Evolutionary conservation across 2,888 invertebrate species (phyloP), one percentile per base, ranked within the genome.

Genomic region (Zaprionus bogoriensis): DNA sequence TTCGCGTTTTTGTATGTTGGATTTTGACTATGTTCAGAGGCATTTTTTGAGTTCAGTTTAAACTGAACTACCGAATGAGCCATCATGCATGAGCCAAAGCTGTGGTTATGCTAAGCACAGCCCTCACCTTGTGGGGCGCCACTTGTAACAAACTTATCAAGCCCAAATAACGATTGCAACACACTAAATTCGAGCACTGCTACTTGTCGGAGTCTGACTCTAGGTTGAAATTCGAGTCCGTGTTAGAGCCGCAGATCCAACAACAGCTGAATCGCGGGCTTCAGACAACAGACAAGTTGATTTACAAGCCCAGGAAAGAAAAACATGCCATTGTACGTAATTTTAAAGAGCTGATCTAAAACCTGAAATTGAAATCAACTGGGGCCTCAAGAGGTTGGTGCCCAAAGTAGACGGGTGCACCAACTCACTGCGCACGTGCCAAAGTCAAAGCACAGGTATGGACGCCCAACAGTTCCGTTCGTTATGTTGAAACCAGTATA

Each of bases 91-190:
- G 66, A 74, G 77, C 77, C 69, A 80, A 62, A 67, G 66, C 20
- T 42, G 6, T 14, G 10, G 58, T 50, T 67, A 51, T 81, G 54
- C 62, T 55, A 73, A 80, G 60, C 50, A 69, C 67, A 65, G 62
- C 61, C 67, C 58, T 67, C 70, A 70, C 70, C 84, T 63, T 59
- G 74, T 54, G 68, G 1, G 0, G 17, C 47, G 51, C 48, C 38
- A 14, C 57, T 45, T 70, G 73, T 81, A 66, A 76, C 81, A 80
- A 84, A 80, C 84, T 84, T 84, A 80, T 80, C 80, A 80, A 74
- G 63, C 67, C 74, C 62, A 53, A 62, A 51, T 54, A 42, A 45
- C 60, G 57, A 74, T 74, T 74, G 74, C 74, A 70, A 74, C 54
- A 47, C 3, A 27, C 23, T 7, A 4, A 59, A 63, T 38, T 14